These are phyloP conservation scores for Chydorus sphaericus DNA, from an alignment of 2,888 invertebrate species.

Conservation along the genomic window DNA sequence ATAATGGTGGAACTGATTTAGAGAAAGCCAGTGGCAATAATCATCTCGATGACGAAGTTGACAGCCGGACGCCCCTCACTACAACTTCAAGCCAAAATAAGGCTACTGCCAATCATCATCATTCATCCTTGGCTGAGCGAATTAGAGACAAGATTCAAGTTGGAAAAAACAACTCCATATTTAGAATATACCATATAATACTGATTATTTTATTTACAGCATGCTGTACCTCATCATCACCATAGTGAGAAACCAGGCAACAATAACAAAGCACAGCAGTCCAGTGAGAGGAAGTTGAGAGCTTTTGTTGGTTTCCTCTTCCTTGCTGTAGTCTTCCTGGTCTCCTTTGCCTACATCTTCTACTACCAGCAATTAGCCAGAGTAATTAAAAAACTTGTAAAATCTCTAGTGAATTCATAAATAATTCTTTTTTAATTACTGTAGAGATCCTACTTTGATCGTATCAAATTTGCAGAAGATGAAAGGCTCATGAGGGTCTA, in stretches of 20 bases:
- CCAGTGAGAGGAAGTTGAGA: constrained; percentile 63
- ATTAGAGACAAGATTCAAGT: not conserved
- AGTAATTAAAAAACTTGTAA: not conserved
- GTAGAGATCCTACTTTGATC: constrained; percentile 48
- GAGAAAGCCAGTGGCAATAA: not conserved
- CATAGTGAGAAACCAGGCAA: constrained; percentile 14
- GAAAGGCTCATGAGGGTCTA: constrained; percentile 56
- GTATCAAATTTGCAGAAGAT: constrained; percentile 63
- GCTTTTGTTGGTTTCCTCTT: constrained; percentile 68
- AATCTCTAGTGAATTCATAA: constrained; percentile 34
- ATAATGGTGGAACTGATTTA: too few relatives aligned
- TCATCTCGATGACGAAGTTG: not conserved
- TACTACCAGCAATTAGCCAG: constrained; percentile 57
- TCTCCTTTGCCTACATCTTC: constrained; percentile 66
- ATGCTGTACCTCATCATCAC: constrained; percentile 7
- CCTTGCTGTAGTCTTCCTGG: constrained; percentile 61
- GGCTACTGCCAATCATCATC: not conserved
- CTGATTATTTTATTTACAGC: constrained; percentile 8
- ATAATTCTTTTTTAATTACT: constrained; percentile 6
- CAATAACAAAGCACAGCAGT: constrained; percentile 37
- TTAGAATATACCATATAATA: not conserved
- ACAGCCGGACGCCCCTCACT: not conserved
- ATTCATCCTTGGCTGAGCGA: not conserved
- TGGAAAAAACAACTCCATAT: not conserved
- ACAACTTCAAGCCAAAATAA: not conserved